Base-by-base conservation (phyloP, 2,113 vertebrate genomes). In the Electrona antarctica region DNA sequence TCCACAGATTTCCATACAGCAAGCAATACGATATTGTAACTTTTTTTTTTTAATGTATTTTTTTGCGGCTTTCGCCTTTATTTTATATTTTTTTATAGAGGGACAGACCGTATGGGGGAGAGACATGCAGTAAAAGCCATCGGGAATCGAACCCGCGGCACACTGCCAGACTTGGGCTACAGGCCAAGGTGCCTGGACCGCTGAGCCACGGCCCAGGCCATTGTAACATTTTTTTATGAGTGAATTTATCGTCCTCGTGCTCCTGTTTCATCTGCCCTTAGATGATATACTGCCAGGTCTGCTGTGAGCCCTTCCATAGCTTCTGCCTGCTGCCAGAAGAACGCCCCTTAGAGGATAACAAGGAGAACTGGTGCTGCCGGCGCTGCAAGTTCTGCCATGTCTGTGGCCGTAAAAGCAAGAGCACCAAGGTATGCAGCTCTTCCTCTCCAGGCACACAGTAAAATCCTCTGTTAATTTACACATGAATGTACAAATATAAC, bases 341-440 rank as follows among this genome's bases (percentile, higher is more conserved):
- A 73, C 91, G 94, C 8, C 96, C 95, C 2, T 75, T 88, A 15
- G 82, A 91, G 49, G 94, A 93, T 46, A 95, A 95, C 87, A 94
- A 94, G 60, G 95, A 96, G 55, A 95, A 94, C 85, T 97, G 96
- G 96, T 97, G 95, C 72, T 97, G 96, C 72, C 90, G 94, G 33
- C 94, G 95, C 74, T 97, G 96, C 94, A 96, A 96, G 67, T 95
- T 95, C 86, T 97, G 96, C 73, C 93, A 96, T 0, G 96, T 97
- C 29, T 97, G 96, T 15, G 95, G 95, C 12, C 94, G 94, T 12
- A 95, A 94, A 86, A 94, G 92, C 90, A 95, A 95, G 49, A 91
- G 80, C 74, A 89, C 92, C 12, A 96, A 96, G 95, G 96, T 95
- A 65, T 45, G 15, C 2, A 8, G 33, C 33, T 41, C 33, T 41